Evolutionary conservation across 2,113 vertebrate genomes (phyloP).

Genomic region (rabbit (Oryctolagus cuniculus)): mOryCun1.1 NC_091435.1:72337001-72337500

Average conservation of each 20-base stretch:
- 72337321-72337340: neutral
- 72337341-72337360: neutral
- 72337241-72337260: neutral
- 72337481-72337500: conserved; percentile 1
- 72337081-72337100: neutral
- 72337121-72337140: neutral
- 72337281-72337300: neutral
- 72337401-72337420: neutral
- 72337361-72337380: neutral
- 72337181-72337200: neutral
- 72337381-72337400: neutral
- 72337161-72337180: neutral
- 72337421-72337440: neutral
- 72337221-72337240: neutral
- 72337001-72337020: neutral
- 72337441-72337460: neutral
- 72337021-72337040: neutral
- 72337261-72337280: neutral
- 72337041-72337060: neutral
- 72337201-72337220: neutral
- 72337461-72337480: neutral
- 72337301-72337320: neutral
- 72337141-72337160: neutral
- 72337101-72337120: conserved; percentile 14
- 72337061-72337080: neutral